phyloP scores from a whole-genome alignment of 2,888 invertebrate genomes.

The Dasysyrphus tricinctus region DNA sequence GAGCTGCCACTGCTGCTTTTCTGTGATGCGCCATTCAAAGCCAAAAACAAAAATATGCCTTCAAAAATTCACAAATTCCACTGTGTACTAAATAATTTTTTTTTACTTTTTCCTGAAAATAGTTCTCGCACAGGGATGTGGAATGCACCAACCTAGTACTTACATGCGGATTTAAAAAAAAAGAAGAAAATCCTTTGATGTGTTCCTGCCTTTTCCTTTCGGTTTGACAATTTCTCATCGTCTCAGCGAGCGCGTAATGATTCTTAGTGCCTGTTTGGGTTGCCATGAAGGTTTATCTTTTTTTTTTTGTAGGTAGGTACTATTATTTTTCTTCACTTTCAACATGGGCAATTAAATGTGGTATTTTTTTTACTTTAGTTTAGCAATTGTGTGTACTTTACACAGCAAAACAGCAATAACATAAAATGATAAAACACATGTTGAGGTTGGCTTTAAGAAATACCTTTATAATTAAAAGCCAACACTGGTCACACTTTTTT shows the following conservation, averaged over 20 bases:
- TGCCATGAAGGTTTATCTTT: slow-evolving; percentile 53
- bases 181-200: slow-evolving; percentile 63
- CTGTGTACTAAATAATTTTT: slow-evolving; percentile 9
- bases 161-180: background rate
- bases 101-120: slow-evolving; percentile 28
- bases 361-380: slow-evolving; percentile 9
- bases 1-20: background rate
- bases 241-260: slow-evolving; percentile 67
- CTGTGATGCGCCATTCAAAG: slow-evolving; percentile 48
- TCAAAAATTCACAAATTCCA: slow-evolving; percentile 38
- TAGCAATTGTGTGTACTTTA: slow-evolving; percentile 37
- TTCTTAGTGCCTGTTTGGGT: slow-evolving; percentile 70
- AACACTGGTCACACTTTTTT: slow-evolving; percentile 46
- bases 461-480: slow-evolving; percentile 38
- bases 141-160: background rate
- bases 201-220: slow-evolving; percentile 33
- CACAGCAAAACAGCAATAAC: slow-evolving; percentile 25
- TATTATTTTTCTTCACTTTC: slow-evolving; percentile 11
- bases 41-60: slow-evolving; percentile 25
- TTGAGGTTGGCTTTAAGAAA: slow-evolving; percentile 27
- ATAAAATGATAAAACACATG: slow-evolving; percentile 38
- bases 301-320: slow-evolving; percentile 2
- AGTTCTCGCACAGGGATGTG: slow-evolving; percentile 52
- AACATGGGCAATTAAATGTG: slow-evolving; percentile 63
- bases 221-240: slow-evolving; percentile 63